Evolutionary conservation across 1,140 invertebrate species (phyloP), one percentile per base, ranked within the genome.

Genomic region (Drosophila orena): DNA sequence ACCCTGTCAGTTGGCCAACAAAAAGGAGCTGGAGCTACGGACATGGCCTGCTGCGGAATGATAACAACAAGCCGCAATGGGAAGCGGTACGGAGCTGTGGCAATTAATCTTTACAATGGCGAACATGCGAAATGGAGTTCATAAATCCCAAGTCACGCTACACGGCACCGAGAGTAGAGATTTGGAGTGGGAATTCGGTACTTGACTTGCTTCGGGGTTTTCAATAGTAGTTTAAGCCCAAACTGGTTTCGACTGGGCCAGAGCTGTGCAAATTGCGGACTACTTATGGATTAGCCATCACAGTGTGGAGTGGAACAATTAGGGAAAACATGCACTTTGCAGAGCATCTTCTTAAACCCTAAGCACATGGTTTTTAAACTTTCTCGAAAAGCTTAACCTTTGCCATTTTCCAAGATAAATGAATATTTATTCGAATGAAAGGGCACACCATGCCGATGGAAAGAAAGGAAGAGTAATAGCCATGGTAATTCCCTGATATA

Each of bases 41-140:
- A 79, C 83, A 83, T 75, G 75, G 79, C 83, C 83, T 88, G 83
- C 77, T 75, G 70, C 80, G 88, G 83, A 83, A 88, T 79, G 83
- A 86, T 86, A 86, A 86, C 81, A 86, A 77, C 71, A 64, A 59
- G 83, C 70, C 70, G 37, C 83, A 85, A 30, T 71, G 69, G 79
- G 76, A 70, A 75, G 60, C 64, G 75, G 47, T 12, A 46, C 24
- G 54, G 77, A 78, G 69, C 74, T 60, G 69, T 79, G 83, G 83
- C 83, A 86, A 88, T 86, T 86, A 86, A 86, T 88, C 83, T 86
- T 86, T 77, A 88, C 83, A 86, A 86, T 86, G 59, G 66, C 79
- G 66, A 81, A 86, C 83, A 86, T 76, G 83, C 79, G 79, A 88
- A 88, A 88, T 86, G 83, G 79, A 86, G 79, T 86, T 86, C 79